Percentiles rank a stretch among this genome's conserved stretches.
Conservation (phyloP, 2,113 vertebrate species). For the Rhineura floridana region DNA sequence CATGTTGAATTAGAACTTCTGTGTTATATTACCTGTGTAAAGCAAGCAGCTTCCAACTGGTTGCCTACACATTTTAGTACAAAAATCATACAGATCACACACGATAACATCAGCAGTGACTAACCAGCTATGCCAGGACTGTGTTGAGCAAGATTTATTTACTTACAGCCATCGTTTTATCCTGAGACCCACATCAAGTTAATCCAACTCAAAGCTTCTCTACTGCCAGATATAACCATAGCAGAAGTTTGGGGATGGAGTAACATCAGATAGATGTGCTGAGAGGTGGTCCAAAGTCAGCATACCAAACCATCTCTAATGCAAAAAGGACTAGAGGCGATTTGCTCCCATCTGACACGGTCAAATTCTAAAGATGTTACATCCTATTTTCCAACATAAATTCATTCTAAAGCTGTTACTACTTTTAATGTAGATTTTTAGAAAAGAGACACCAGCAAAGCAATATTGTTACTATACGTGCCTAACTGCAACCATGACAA, state of each 20-base stretch:
- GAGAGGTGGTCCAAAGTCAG: neutral
- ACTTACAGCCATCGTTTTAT: neutral
- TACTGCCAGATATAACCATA: neutral
- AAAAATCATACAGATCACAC: neutral
- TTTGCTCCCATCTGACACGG: neutral
- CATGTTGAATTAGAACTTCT: neutral
- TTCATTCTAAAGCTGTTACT: neutral
- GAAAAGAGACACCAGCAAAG: neutral
- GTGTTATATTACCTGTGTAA: neutral
- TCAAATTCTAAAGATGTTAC: neutral
- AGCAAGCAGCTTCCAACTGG: neutral
- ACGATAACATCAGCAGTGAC: neutral
- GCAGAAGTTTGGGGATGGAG: neutral
- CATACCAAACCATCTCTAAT: neutral
- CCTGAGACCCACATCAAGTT: neutral
- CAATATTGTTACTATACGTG: neutral
- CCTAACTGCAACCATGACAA: neutral
- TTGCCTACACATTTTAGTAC: too few relatives aligned
- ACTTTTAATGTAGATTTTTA: neutral
- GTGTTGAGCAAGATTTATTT: neutral
- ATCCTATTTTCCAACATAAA: neutral
- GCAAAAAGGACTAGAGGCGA: neutral
- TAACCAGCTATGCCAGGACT: neutral
- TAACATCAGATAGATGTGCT: accelerated
- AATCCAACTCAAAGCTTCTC: neutral